phyloP scores from a whole-genome alignment of 2,113 vertebrate genomes.

The Pachycephala philippinensis region DNA sequence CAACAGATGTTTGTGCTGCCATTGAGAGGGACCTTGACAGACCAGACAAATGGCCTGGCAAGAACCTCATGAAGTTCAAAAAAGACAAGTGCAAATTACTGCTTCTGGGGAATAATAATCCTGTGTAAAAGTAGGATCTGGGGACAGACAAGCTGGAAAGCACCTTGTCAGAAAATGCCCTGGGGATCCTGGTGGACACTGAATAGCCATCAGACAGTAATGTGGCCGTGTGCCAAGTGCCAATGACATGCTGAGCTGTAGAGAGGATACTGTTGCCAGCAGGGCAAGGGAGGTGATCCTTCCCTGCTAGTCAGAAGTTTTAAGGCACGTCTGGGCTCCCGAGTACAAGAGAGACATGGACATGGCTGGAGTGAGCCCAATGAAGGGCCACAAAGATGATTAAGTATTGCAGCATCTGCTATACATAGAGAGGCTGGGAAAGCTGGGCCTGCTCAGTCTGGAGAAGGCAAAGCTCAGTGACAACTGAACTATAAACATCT shows the following conservation, averaged over 20 bases:
- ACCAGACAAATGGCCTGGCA: neutral
- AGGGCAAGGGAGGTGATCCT: neutral
- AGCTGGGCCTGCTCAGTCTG: neutral
- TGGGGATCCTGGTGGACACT: neutral
- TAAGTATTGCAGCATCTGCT: neutral
- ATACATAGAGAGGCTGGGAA: neutral
- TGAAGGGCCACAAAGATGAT: neutral
- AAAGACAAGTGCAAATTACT: neutral
- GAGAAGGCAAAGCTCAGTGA: neutral
- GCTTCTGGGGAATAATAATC: neutral
- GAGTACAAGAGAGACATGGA: neutral
- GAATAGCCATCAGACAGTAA: neutral
- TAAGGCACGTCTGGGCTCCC: neutral
- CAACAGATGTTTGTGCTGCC: neutral
- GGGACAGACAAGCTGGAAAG: neutral
- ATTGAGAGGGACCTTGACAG: neutral
- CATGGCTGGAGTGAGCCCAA: neutral
- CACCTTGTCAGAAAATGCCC: neutral
- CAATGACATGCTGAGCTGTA: neutral
- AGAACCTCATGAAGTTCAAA: neutral
- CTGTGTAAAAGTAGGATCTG: neutral
- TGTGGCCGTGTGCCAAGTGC: neutral
- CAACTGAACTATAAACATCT: neutral
- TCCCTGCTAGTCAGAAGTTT: neutral
- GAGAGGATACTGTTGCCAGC: accelerated